A percentile compares a stretch with the other conserved stretches of the same genome.
phyloP scores from a whole-genome alignment of 2,797 vertebrate species.

The Tarsius wallacei region DNA sequence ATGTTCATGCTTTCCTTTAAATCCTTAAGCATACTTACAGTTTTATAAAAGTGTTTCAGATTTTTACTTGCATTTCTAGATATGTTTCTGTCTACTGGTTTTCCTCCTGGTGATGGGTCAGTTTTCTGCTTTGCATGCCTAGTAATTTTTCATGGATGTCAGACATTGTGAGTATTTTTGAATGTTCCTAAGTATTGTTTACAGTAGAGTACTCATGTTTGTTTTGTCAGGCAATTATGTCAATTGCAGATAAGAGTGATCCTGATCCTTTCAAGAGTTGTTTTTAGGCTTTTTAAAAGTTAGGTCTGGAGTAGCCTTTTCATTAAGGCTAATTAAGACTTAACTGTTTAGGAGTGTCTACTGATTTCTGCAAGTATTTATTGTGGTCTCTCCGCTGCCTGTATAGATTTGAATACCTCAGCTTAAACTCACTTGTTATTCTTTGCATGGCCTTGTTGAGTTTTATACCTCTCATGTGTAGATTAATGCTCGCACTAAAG shows the following conservation, averaged over 20 bases:
- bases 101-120: background rate
- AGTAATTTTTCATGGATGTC: background rate
- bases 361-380: background rate
- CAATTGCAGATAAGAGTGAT: background rate
- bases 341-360: background rate
- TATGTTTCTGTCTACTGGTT: background rate
- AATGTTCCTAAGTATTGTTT: slow-evolving; percentile 14
- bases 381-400: background rate
- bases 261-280: background rate
- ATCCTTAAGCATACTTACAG: background rate
- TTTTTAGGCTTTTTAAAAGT: background rate
- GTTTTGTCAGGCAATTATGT: slow-evolving; percentile 7
- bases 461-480: background rate
- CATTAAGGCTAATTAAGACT: background rate
- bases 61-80: background rate
- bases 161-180: background rate
- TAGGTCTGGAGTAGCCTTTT: background rate
- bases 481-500: background rate
- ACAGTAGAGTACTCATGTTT: background rate
- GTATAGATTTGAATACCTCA: background rate
- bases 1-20: background rate
- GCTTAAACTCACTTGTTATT: background rate
- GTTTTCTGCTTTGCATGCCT: slow-evolving; percentile 43
- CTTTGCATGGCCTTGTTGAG: background rate
- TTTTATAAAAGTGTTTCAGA: slow-evolving; percentile 2